Conservation (phyloP, 1,140 invertebrate genomes). For the Paraescarpia echinospica region DNA sequence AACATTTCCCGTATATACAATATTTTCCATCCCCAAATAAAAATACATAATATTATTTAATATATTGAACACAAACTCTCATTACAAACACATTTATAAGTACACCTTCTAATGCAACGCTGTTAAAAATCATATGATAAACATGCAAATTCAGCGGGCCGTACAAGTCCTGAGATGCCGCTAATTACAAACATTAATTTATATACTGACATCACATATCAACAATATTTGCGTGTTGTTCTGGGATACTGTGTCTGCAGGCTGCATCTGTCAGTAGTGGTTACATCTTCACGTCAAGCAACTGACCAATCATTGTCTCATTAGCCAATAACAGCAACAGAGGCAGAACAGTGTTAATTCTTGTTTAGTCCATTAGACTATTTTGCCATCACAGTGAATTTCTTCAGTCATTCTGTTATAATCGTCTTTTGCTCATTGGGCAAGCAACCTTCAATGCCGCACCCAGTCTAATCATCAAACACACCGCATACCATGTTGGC, state of each 20-base stretch:
- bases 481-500: conserved; percentile 26
- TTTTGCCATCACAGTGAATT: neutral
- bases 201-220: neutral
- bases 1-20: neutral
- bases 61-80: neutral
- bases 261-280: neutral
- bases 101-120: neutral
- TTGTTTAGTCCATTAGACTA: neutral
- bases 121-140: neutral
- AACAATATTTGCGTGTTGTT: neutral
- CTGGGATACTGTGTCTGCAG: neutral
- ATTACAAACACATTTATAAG: neutral
- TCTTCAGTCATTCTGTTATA: neutral
- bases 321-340: neutral
- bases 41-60: neutral
- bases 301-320: neutral
- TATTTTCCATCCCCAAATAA: neutral
- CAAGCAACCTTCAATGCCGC: neutral
- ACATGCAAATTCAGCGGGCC: neutral
- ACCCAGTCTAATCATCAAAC: neutral
- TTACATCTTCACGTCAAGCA: neutral
- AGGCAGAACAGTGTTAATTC: neutral
- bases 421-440: neutral
- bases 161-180: neutral
- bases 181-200: neutral